phyloP scores from a whole-genome alignment of 2,113 vertebrate genomes.

The Formicarius rufipectus region DNA sequence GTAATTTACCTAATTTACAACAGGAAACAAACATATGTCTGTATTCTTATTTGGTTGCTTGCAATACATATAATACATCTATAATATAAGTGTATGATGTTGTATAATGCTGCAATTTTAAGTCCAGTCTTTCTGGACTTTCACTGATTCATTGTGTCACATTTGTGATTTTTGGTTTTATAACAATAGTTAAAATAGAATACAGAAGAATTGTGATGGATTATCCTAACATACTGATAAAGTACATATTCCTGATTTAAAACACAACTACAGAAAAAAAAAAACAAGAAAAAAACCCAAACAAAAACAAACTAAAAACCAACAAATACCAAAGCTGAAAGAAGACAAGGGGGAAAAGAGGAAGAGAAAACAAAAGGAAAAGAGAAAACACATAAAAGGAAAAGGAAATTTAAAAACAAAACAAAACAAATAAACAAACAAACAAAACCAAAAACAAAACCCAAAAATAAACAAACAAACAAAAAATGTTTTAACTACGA shows the following conservation, averaged over 20 bases:
- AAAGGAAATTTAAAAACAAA: background rate
- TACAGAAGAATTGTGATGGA: background rate
- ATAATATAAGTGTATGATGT: background rate
- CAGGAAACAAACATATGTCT: background rate
- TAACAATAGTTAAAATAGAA: background rate
- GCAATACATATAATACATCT: background rate
- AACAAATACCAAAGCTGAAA: background rate
- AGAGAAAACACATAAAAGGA: background rate
- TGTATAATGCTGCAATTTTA: background rate
- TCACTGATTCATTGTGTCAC: background rate
- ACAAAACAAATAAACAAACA: background rate
- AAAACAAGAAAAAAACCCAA: no score
- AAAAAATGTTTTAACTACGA: background rate
- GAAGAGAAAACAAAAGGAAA: background rate
- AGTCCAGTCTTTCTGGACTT: background rate
- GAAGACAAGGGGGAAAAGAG: background rate
- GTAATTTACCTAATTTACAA: slow-evolving; percentile 15
- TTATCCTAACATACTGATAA: background rate
- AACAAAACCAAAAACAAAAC: no score
- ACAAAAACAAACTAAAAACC: no score
- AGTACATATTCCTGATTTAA: background rate
- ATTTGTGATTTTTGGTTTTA: background rate
- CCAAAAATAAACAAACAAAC: no score
- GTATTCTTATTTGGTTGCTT: background rate
- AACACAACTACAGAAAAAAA: background rate